Conservation (phyloP, 1,140 invertebrate species). For the Macrostomum lignano region DNA sequence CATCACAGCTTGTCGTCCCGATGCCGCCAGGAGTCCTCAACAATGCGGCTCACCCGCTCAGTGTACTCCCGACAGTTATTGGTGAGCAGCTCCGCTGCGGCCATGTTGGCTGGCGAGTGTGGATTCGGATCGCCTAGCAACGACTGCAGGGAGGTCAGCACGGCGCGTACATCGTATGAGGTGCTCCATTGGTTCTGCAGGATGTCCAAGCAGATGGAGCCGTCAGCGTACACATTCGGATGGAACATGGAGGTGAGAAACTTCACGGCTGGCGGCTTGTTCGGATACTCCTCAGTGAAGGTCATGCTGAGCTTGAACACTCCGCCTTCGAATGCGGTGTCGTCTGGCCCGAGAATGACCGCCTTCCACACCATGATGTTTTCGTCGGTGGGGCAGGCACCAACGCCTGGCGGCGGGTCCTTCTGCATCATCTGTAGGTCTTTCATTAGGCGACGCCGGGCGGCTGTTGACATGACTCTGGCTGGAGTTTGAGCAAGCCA, state of each 20-base stretch:
- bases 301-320: conserved; percentile 97
- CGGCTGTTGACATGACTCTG: conserved; percentile 6
- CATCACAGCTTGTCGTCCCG: too few species aligned
- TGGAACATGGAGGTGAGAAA: conserved; percentile 85
- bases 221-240: conserved; percentile 97
- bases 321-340: conserved; percentile 96
- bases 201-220: conserved; percentile 95
- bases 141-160: conserved; percentile 51
- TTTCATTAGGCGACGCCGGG: conserved; percentile 6
- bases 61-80: conserved; percentile 27
- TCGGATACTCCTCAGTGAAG: conserved; percentile 99
- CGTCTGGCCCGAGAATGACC: conserved; percentile 42
- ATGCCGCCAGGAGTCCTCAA: conserved; percentile 16
- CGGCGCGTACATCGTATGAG: conserved; percentile 95
- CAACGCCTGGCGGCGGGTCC: conserved; percentile 6
- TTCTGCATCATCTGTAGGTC: conserved; percentile 5
- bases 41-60: conserved; percentile 22
- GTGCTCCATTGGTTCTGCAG: conserved; percentile 94
- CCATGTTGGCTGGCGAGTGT: conserved; percentile 27
- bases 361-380: conserved; percentile 7
- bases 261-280: conserved; percentile 91
- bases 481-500: too few species aligned
- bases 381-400: conserved; percentile 6
- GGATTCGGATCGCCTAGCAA: conserved; percentile 28
- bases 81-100: conserved; percentile 26